Evolutionary conservation across 2,113 vertebrate genomes (phyloP), one percentile per base, ranked within the genome.

Genomic region (Aramus guarauna): DNA sequence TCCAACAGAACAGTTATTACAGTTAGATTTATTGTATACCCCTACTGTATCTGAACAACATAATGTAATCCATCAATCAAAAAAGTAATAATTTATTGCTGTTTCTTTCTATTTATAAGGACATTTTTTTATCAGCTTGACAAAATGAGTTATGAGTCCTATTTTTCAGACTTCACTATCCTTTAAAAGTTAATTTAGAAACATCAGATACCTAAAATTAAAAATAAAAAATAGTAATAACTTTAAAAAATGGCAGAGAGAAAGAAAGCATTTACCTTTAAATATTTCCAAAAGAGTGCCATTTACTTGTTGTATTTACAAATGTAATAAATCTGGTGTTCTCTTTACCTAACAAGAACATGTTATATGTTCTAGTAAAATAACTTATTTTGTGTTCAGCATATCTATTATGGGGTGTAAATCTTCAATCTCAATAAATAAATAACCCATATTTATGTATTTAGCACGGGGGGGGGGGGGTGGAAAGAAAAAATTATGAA

Each of bases 41-140:
- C 16, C 39, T 81, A 63, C 30, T 41, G 18, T 90, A 68, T 89
- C 91, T 66, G 91, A 97, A 83, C 58, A 82, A 80, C 11, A 23
- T 72, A 85, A 92, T 66, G 19, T 45, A 95, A 73, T 89, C 90
- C 92, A 94, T 97, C 96, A 45, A 74, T 96, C 89, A 95, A 53
- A 94, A 92, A 92, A 79, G n/a, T 69, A 93, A 94, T 90, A 83
- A 84, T 91, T 96, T 96, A 60, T 83, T 97, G 77, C 83, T 89
- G 85, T 75, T 94, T 93, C 94, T 97, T 97, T 88, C 90, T 29
- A 90, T 97, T 95, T 96, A 88, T 81, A 93, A 83, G 41, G 50
- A 85, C 58, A 78, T 97, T 96, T 97, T 97, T 90, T 97, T 86
- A 96, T 93, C 92, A 78, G 81, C 55, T 67, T 76, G 84, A 91